Conservation (phyloP, 2,888 invertebrate genomes). For the Galerucella nymphaeae region DNA sequence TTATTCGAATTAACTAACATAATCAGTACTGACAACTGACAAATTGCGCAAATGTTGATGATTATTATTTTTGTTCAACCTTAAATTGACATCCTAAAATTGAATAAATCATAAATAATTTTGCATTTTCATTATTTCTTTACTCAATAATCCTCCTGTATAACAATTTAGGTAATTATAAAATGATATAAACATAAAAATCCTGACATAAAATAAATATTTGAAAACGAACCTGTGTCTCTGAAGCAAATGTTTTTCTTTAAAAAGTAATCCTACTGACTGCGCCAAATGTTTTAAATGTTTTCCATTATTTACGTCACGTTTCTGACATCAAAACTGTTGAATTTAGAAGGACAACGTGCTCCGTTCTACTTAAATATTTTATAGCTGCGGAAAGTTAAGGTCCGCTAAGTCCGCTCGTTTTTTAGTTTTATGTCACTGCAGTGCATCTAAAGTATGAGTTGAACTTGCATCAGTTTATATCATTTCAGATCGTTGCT, state of each 20-base stretch:
- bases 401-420: conserved; percentile 40
- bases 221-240: background rate
- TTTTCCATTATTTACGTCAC: conserved; percentile 17
- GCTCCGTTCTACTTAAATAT: conserved; percentile 41
- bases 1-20: no score
- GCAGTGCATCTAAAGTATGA: conserved; percentile 42
- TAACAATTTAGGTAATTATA: no score
- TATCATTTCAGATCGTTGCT: conserved; percentile 8
- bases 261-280: background rate
- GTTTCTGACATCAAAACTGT: conserved; percentile 18
- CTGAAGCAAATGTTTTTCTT: background rate
- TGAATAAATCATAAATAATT: no score
- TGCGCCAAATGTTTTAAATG: conserved; percentile 7
- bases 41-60: no score
- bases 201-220: background rate
- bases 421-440: conserved; percentile 49
- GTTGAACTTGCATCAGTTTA: background rate
- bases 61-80: no score
- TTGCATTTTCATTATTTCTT: no score
- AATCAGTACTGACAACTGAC: no score
- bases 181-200: no score
- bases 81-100: no score
- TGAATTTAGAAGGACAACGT: conserved; percentile 19
- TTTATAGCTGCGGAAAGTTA: conserved; percentile 47
- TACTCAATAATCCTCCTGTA: no score